Conservation (phyloP, 1,140 invertebrate genomes). For the Brachionus manjavacas region DNA sequence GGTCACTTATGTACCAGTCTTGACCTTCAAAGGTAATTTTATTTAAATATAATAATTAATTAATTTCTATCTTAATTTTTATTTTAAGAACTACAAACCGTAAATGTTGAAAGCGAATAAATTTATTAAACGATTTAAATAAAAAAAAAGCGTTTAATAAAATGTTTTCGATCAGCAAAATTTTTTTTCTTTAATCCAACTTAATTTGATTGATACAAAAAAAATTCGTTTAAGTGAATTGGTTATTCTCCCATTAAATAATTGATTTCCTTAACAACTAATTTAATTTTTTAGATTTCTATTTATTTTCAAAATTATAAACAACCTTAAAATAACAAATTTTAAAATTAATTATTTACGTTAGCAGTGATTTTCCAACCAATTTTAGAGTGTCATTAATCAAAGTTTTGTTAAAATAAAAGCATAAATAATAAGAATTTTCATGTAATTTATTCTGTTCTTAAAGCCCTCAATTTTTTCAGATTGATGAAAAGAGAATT, state of each 20-base stretch:
- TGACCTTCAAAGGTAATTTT: slow-evolving; percentile 43
- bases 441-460: not conserved
- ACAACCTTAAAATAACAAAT: not conserved
- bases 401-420: not conserved
- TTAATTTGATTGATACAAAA: not conserved
- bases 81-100: slow-evolving; percentile 41
- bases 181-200: not conserved
- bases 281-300: not conserved
- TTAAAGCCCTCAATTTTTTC: not conserved
- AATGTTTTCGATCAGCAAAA: slow-evolving; percentile 29
- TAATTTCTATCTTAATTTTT: not conserved
- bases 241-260: not conserved
- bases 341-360: not conserved
- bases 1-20: slow-evolving; percentile 83
- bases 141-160: slow-evolving; percentile 42
- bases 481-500: too few species aligned
- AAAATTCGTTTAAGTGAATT: too few species aligned
- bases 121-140: slow-evolving; percentile 9
- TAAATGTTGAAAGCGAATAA: slow-evolving; percentile 42
- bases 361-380: not conserved
- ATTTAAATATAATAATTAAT: not conserved
- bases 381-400: not conserved
- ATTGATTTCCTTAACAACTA: slow-evolving; percentile 32
- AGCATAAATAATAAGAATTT: not conserved
- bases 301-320: not conserved